These are phyloP conservation scores for Epsilonema sp. DNA, from an alignment of 2,888 invertebrate species.

Conservation along the genomic window DNA sequence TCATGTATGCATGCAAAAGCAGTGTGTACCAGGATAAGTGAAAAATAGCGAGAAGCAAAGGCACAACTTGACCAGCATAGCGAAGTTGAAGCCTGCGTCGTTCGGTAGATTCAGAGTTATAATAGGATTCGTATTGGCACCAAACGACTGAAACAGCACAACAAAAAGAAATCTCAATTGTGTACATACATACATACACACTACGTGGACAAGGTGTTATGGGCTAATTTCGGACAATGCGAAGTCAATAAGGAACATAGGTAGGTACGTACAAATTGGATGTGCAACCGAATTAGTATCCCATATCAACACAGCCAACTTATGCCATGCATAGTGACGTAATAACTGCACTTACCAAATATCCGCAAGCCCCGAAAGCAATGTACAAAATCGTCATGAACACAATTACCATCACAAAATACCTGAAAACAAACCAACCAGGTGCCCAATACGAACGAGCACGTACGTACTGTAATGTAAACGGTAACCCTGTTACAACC, in stretches of 20 bases:
- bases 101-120: conserved; percentile 34
- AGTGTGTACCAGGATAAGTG: conserved; percentile 32
- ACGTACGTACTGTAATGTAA: too few species aligned
- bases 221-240: too few species aligned
- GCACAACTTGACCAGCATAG: conserved; percentile 33
- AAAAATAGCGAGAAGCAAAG: conserved; percentile 34
- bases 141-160: conserved; percentile 31
- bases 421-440: conserved; percentile 18
- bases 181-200: too few species aligned
- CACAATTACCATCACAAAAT: conserved; percentile 29
- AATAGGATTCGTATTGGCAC: conserved; percentile 31
- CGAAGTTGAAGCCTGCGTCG: conserved; percentile 28
- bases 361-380: conserved; percentile 33
- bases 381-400: conserved; percentile 32
- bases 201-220: too few species aligned
- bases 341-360: conserved; percentile 25
- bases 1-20: too few species aligned
- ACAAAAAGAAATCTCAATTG: conserved; percentile 6
- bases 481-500: too few species aligned
- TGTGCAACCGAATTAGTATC: too few species aligned
- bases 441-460: background rate
- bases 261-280: too few species aligned
- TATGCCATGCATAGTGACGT: background rate
- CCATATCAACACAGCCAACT: background rate
- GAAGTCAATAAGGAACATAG: too few species aligned